Evolutionary conservation across 2,888 invertebrate genomes (phyloP).

Genomic region (Limenitis camilla): DNA sequence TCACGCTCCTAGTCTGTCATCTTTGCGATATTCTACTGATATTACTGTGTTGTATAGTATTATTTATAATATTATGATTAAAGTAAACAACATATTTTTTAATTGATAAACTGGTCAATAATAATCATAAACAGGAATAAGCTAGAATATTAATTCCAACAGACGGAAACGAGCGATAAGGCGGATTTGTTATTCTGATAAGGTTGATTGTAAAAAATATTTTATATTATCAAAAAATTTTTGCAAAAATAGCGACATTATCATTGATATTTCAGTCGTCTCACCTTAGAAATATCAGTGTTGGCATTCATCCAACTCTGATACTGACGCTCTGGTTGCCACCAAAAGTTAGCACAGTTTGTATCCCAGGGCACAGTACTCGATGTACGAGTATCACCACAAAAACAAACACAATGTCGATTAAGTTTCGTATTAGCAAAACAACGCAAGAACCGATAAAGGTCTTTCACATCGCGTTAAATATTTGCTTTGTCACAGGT

Average conservation of each 20-base stretch:
- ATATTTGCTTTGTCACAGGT: conserved; percentile 66
- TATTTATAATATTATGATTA: no score
- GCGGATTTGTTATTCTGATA: conserved; percentile 3
- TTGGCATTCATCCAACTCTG: conserved; percentile 72
- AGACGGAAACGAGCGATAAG: conserved; percentile 19
- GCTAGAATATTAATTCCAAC: conserved; percentile 29
- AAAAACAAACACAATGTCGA: conserved; percentile 48
- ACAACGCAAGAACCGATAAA: conserved; percentile 46
- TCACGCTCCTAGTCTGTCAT: no score
- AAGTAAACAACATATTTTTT: no score
- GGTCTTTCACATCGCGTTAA: conserved; percentile 65
- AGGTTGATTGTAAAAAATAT: neutral
- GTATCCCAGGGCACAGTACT: conserved; percentile 42
- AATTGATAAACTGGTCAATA: conserved; percentile 27
- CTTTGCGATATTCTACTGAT: no score
- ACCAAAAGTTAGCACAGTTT: conserved; percentile 55
- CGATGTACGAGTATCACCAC: conserved; percentile 37
- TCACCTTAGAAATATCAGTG: conserved; percentile 66
- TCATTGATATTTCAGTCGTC: conserved; percentile 28
- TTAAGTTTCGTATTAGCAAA: conserved; percentile 38
- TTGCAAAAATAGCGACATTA: conserved; percentile 23
- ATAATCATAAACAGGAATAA: conserved; percentile 37
- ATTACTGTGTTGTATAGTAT: no score
- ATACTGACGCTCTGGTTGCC: conserved; percentile 58
- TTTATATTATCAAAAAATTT: conserved; percentile 7